Base-by-base conservation (phyloP, 2,888 invertebrate genomes). In the Tortrix viridana region DNA sequence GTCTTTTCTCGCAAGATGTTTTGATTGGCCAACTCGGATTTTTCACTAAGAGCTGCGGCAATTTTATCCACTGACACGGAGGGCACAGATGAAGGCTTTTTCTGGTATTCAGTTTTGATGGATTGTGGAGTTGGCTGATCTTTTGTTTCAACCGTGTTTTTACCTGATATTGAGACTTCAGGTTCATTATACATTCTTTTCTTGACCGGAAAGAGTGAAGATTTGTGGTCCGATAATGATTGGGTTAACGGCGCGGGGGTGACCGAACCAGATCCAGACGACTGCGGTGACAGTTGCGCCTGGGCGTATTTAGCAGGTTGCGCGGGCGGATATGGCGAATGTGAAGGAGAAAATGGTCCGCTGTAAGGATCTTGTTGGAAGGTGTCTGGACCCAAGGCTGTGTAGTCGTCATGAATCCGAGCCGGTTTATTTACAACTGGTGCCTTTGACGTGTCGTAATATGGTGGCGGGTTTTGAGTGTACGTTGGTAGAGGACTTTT, bases 141-240 rank as follows among this genome's bases (percentile, higher is more conserved):
- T 66, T 81, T 84, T 49, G 62, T 67, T 47, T 88, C 89, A 5
- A 73, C 23, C 5, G 61, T 6, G 75, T 86, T 81, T 74, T 83
- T 73, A 70, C 80, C 60, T 78, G 83, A 63, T 72, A 81, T 62
- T 70, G 85, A 18, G 71, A 80, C 70, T 22, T 90, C 89, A 2
- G 84, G 81, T 71, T 94, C 94, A 75, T 89, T 94, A 69, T 94
- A 95, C 38, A 89, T 92, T 44, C 95, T 87, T 76, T 95, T 95
- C 75, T 95, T 95, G 41, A 95, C 94, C 9, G 95, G 95, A 74
- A 94, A 95, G 23, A 93, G 81, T 18, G 92, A 74, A 47, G 85
- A 72, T 76, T 91, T 89, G 6, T 88, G 74, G 52, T 88, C 85
- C 22, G 81, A 64, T 38, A 79, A 65, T 26, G 76, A 65, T 60